phyloP scores from a whole-genome alignment of 2,113 vertebrate species.

The Capra hircus region DNA sequence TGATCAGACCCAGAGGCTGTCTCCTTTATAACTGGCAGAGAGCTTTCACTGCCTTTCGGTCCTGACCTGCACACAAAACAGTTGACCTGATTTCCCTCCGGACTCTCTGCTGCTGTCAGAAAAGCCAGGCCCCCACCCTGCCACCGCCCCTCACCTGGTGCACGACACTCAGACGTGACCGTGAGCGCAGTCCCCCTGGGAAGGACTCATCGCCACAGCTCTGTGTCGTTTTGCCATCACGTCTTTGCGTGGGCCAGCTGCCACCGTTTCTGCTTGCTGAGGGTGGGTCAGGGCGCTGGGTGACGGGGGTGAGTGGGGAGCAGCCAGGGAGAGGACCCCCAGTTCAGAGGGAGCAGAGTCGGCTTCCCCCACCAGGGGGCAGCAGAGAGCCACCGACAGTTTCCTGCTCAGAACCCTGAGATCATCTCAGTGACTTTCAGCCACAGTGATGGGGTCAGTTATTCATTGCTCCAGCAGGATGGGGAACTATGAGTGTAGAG shows the following conservation, averaged over 20 bases:
- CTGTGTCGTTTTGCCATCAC: not conserved
- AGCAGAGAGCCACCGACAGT: not conserved
- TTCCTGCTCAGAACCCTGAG: not conserved
- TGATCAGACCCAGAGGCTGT: not conserved
- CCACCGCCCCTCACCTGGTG: no score
- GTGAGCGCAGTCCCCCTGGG: accelerated
- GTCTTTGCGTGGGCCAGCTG: not conserved
- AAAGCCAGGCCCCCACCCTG: not conserved
- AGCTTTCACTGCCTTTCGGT: not conserved
- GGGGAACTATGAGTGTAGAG: not conserved
- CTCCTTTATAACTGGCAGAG: not conserved
- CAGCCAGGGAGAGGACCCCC: not conserved
- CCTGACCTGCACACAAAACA: not conserved
- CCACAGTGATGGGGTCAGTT: not conserved
- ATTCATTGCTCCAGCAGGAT: not conserved
- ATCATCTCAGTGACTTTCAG: not conserved
- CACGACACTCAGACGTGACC: not conserved
- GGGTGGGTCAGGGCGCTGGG: not conserved
- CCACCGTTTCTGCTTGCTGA: not conserved
- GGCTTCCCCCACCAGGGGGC: conserved; percentile 30
- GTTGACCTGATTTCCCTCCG: not conserved
- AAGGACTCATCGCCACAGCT: not conserved
- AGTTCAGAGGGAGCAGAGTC: not conserved
- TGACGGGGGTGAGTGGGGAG: not conserved
- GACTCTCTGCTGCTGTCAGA: not conserved